phyloP scores from a whole-genome alignment of 1,140 invertebrate species.

The Pseudomyrmex concolor region DNA sequence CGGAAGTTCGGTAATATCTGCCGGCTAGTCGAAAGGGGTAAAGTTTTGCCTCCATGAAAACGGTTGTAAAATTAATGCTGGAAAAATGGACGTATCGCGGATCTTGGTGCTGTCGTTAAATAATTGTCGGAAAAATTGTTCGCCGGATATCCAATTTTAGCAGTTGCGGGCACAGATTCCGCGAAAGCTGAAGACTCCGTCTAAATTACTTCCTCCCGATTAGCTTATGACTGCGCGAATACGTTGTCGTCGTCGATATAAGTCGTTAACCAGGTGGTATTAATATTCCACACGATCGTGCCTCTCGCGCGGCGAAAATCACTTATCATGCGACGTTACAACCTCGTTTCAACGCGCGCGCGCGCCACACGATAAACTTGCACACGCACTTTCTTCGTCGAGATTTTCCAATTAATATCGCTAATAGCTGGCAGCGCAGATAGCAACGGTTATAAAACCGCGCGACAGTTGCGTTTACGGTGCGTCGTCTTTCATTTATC shows the following conservation, averaged over 20 bases:
- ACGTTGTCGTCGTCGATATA: constrained; percentile 21
- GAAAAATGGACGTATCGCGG: constrained; percentile 34
- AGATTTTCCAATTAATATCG: constrained; percentile 48
- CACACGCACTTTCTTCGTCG: constrained; percentile 13
- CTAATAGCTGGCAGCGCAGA: neutral
- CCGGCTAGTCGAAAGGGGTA: neutral
- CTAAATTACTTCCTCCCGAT: constrained; percentile 46
- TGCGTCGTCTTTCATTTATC: constrained; percentile 7
- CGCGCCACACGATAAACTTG: neutral
- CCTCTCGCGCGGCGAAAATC: constrained; percentile 43
- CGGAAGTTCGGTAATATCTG: constrained; percentile 37
- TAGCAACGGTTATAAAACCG: constrained; percentile 16
- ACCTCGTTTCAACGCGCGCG: constrained; percentile 14
- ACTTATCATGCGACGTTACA: constrained; percentile 35
- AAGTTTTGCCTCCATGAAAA: constrained; percentile 22
- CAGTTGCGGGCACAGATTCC: constrained; percentile 28
- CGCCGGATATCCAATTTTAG: constrained; percentile 36
- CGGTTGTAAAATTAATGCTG: constrained; percentile 40
- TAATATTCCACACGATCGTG: constrained; percentile 43
- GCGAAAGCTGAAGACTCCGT: constrained; percentile 26
- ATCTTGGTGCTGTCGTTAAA: constrained; percentile 36
- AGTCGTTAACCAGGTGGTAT: constrained; percentile 47
- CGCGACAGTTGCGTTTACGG: constrained; percentile 5
- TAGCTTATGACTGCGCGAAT: constrained; percentile 39
- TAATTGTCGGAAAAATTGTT: constrained; percentile 47